Base-by-base conservation (phyloP, 2,888 invertebrate genomes). In the Nomada ruficornis region DNA sequence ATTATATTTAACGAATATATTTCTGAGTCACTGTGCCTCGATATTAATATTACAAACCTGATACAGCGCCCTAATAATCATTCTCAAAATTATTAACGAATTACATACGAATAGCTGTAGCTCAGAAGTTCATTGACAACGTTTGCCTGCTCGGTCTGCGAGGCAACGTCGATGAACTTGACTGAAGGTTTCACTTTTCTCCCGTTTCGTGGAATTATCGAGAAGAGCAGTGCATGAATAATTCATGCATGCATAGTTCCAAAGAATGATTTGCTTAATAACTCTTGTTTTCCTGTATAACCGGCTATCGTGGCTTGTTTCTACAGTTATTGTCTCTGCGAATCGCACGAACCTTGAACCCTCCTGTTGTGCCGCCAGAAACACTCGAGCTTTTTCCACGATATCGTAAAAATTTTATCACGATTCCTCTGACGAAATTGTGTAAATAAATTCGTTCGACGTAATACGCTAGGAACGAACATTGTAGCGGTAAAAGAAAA, bases 211-310 rank as follows among this genome's bases (percentile, higher is more conserved):
- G 73, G 79, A 85, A 88, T 86, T 85, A 84, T 88, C 80, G 83
- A 81, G 88, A 88, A 84, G 87, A 88, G 50, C 77, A 73, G 59
- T 72, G 80, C 82, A 84, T 88, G 88, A 86, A 88, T 88, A 86
- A 88, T 88, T 86, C 86, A 88, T 88, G 80, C 77, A 29, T 71
- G 80, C 84, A 80, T 82, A 83, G 87, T 87, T 87, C 85, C 85
- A 83, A 83, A 87, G 88, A 83, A 88, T 84, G 88, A 88, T 81
- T 83, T 79, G 84, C 84, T 88, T 89, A 89, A 89, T 86, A 86
- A 83, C 83, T 84, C 76, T 65, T 82, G 75, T 79, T 74, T 60
- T 80, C 64, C 59, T 44, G 57, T 59, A 74, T 71, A 77, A 72
- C 74, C 65, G 63, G 68, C 84, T 62, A 69, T 80, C 75, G 72